Percentiles rank a stretch among this genome's conserved stretches.
These are phyloP conservation scores for Teleopsis dalmanni DNA, from an alignment of 1,140 invertebrate species.

Conservation along the genomic window DNA sequence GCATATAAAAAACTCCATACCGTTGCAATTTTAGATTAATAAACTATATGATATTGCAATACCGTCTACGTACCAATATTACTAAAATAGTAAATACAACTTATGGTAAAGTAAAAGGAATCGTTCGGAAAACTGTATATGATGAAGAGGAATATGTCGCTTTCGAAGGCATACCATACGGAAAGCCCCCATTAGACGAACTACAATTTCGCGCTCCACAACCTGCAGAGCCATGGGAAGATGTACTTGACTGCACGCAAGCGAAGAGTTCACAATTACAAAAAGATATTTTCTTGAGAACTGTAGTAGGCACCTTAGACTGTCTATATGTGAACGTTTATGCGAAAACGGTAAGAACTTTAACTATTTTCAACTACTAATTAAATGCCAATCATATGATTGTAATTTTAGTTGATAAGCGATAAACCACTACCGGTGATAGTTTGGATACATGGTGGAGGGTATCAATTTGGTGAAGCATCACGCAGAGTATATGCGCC, in stretches of 20 bases:
- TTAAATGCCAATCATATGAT: slow-evolving; percentile 11
- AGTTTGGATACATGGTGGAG: slow-evolving; percentile 58
- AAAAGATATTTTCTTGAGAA: slow-evolving; percentile 18
- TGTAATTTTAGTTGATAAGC: slow-evolving; percentile 17
- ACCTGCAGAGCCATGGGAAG: slow-evolving; percentile 47
- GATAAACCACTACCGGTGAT: slow-evolving; percentile 48
- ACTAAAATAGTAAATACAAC: slow-evolving; percentile 5
- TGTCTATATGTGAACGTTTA: slow-evolving; percentile 52
- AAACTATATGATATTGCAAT: background rate
- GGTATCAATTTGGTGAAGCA: slow-evolving; percentile 47
- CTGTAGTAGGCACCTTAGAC: slow-evolving; percentile 45
- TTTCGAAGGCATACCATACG: slow-evolving; percentile 56
- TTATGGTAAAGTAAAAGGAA: slow-evolving; percentile 21
- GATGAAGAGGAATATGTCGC: slow-evolving; percentile 33
- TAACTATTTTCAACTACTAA: too few relatives aligned
- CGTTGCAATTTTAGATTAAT: slow-evolving; percentile 1
- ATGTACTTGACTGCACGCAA: slow-evolving; percentile 38
- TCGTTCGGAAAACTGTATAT: slow-evolving; percentile 22
- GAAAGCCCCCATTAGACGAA: slow-evolving; percentile 54
- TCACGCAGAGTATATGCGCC: slow-evolving; percentile 35
- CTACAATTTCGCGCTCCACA: slow-evolving; percentile 54
- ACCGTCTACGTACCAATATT: background rate
- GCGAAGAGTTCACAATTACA: slow-evolving; percentile 26
- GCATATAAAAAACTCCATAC: too few relatives aligned
- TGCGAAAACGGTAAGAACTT: slow-evolving; percentile 32